These are phyloP conservation scores for Propithecus deckenii DNA, from an alignment of 2,797 vertebrate genomes.

Conservation along the genomic window DNA sequence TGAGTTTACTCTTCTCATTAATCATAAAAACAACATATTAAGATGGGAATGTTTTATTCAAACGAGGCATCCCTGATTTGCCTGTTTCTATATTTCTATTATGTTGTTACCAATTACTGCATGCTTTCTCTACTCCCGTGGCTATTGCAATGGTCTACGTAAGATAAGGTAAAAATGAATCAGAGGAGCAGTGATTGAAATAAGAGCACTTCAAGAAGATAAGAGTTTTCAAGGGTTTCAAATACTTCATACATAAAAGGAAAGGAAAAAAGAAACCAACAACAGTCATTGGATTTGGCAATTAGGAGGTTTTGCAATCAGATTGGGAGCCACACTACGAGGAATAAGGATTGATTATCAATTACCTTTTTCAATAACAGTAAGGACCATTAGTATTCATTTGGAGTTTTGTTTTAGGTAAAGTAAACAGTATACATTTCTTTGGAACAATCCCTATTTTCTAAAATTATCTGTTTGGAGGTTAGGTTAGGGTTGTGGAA, in stretches of 20 bases:
- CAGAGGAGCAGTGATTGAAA: neutral
- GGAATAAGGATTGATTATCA: neutral
- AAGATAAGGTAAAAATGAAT: neutral
- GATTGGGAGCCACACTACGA: neutral
- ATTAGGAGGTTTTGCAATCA: neutral
- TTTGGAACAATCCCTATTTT: neutral
- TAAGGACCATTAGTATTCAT: neutral
- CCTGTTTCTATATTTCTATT: neutral
- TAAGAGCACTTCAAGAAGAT: neutral
- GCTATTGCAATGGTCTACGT: neutral
- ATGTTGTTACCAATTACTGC: neutral
- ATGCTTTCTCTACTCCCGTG: neutral
- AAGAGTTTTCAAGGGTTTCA: neutral
- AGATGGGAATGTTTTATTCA: slow-evolving; percentile 71
- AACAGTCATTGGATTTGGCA: neutral
- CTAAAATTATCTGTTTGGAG: slow-evolving; percentile 4
- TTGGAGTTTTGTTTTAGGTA: neutral
- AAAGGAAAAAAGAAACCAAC: neutral
- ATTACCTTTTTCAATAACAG: neutral
- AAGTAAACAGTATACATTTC: neutral
- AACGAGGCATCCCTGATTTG: slow-evolving; percentile 67
- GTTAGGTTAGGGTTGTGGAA: neutral
- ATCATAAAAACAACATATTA: slow-evolving; percentile 78
- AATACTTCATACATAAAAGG: slow-evolving; percentile 6
- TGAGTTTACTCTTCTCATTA: slow-evolving; percentile 73